Base-by-base conservation (phyloP, 1,140 invertebrate genomes). In the Listronotus oregonensis region DNA sequence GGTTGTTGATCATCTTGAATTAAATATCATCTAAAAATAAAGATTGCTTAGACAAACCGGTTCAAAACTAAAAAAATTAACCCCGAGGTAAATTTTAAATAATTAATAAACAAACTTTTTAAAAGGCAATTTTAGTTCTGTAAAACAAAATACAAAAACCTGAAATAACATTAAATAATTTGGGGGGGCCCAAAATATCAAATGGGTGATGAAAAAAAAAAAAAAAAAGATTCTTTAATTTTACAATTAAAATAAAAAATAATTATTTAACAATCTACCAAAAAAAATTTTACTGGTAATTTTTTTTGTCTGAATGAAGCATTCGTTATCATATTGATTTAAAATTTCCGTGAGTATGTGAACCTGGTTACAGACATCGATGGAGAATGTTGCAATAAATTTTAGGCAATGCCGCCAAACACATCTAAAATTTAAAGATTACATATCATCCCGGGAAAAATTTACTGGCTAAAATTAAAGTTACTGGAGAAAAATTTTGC, bases 261-360 rank as follows among this genome's bases (percentile, higher is more conserved):
- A n/a, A 9, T 10, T 52, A 27, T 17, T 7, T 11, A 21, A 18
- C 21, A 17, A 7, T 31, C n/a, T n/a, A n/a, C n/a, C n/a, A n/a
- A 44, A n/a, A 44, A 27, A 27, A 27, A 27, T 1, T 63, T 64
- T 91, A 90, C 93, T 84, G 95, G 95, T 64, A 98, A 84, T 82
- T 97, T 97, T 82, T 95, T 96, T 50, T 94, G 94, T 66, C 94
- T 87, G 81, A 98, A 98, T 71, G 95, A 97, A 69, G 95, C 95
- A 83, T 97, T 97, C 44, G 95, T 98, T 64, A 97, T 97, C 87
- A n/a, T n/a, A 97, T 96, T 8, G 93, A 93, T 82, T 96, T 96
- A 0, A 90, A 91, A 2, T 87, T 90, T 34, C 87, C 89, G 37
- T 88, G 86, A n/a, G 86, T 90, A 39, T 86, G 86, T n/a, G 90